Conservation (phyloP, 2,797 vertebrate species). For the Takifugu ocellatus region DNA sequence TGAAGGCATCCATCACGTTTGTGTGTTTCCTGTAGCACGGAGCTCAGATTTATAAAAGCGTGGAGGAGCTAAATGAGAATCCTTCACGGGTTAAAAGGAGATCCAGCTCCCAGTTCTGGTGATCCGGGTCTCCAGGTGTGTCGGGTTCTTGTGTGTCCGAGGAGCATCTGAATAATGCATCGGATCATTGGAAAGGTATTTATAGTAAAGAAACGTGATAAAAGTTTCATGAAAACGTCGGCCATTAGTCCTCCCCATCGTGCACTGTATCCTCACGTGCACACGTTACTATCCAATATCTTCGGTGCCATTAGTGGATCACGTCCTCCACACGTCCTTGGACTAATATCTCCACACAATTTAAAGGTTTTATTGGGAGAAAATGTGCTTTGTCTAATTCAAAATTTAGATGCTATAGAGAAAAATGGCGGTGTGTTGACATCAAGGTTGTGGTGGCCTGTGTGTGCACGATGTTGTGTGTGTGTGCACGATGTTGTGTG, state of each 20-base stretch:
- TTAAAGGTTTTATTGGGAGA: background rate
- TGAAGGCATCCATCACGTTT: background rate
- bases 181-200: conserved; percentile 74
- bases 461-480: conserved; percentile 11
- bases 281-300: conserved; percentile 8
- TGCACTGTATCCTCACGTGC: conserved; percentile 16
- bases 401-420: conserved; percentile 1
- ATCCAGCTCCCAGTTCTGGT: too few species aligned
- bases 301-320: conserved; percentile 26
- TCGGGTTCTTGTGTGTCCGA: conserved; percentile 24
- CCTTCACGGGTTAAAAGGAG: too few species aligned
- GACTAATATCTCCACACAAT: conserved; percentile 3
- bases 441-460: conserved; percentile 40
- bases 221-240: conserved; percentile 72
- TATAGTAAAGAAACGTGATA: conserved; percentile 72
- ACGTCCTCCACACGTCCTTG: conserved; percentile 11
- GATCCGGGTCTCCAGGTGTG: conserved; percentile 38
- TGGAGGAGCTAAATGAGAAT: too few species aligned
- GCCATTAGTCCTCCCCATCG: conserved; percentile 54
- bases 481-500: background rate
- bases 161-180: conserved; percentile 75
- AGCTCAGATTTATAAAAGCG: too few species aligned
- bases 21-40: conserved; percentile 12
- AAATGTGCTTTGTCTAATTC: background rate
- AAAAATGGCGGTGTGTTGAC: conserved; percentile 20